Conservation (phyloP, 2,797 vertebrate species). For the Spinus olivaceus region DNA sequence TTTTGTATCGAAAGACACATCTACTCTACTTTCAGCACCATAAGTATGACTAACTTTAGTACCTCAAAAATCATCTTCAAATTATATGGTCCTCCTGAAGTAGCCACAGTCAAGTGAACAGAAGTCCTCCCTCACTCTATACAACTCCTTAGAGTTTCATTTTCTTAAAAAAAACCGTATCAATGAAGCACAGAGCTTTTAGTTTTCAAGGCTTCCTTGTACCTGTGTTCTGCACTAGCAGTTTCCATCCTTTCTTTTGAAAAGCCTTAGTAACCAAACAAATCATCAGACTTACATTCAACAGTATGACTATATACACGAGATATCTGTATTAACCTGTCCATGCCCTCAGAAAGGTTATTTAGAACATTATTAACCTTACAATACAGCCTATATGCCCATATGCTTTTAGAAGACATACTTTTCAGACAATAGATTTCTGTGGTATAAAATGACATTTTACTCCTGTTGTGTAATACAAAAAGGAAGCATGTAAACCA, state of each 20-base stretch:
- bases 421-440: neutral
- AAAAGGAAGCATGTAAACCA: neutral
- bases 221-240: neutral
- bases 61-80: neutral
- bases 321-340: neutral
- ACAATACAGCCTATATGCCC: neutral
- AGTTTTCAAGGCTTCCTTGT: neutral
- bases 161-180: neutral
- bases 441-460: neutral
- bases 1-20: neutral
- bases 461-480: neutral
- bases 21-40: neutral
- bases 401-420: neutral
- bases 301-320: fast-evolving
- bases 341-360: neutral
- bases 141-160: neutral
- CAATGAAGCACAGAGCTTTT: neutral
- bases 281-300: neutral
- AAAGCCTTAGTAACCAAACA: neutral
- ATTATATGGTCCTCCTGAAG: neutral
- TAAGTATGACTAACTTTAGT: neutral
- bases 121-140: neutral
- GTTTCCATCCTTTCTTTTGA: neutral
- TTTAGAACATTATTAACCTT: neutral
- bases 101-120: neutral